A percentile compares a stretch with the other conserved stretches of the same genome.
Conservation (phyloP, 2,888 invertebrate species). For the Eledona agricola region DNA sequence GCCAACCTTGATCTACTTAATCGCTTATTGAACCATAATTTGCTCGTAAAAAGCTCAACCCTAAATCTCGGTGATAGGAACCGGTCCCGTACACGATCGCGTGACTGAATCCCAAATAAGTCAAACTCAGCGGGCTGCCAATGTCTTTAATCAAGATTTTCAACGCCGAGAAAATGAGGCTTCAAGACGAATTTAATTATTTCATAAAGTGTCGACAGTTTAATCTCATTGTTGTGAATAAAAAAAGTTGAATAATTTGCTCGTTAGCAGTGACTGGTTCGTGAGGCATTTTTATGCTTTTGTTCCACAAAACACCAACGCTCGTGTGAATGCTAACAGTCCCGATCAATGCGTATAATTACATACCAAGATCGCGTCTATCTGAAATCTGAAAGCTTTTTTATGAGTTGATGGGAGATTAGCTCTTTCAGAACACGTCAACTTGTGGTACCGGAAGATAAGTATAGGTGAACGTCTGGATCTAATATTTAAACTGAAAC, state of each 20-base stretch:
- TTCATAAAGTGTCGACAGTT: too few relatives aligned
- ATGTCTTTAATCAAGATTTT: constrained; percentile 26
- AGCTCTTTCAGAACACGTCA: constrained; percentile 28
- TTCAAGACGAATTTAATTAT: not conserved
- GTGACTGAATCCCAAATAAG: too few relatives aligned
- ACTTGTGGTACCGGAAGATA: constrained; percentile 7
- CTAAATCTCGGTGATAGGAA: too few relatives aligned
- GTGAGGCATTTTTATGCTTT: constrained; percentile 33
- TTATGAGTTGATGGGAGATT: constrained; percentile 34
- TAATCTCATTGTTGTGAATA: too few relatives aligned
- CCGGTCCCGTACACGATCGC: too few relatives aligned
- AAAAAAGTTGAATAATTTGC: too few relatives aligned
- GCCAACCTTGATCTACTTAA: constrained; percentile 31
- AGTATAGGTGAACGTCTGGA: constrained; percentile 17
- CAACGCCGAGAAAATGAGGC: constrained; percentile 3
- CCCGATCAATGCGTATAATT: constrained; percentile 34
- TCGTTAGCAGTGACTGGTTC: constrained; percentile 9
- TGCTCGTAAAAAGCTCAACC: too few relatives aligned
- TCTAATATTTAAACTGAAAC: too few relatives aligned
- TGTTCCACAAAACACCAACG: constrained; percentile 22
- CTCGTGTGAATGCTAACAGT: constrained; percentile 26
- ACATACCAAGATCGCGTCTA: constrained; percentile 18
- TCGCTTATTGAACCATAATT: too few relatives aligned
- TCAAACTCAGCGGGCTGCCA: constrained; percentile 14
- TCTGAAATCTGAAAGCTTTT: constrained; percentile 37